Base-by-base conservation (phyloP, 2,113 vertebrate genomes). In the Melanerpes formicivorus region DNA sequence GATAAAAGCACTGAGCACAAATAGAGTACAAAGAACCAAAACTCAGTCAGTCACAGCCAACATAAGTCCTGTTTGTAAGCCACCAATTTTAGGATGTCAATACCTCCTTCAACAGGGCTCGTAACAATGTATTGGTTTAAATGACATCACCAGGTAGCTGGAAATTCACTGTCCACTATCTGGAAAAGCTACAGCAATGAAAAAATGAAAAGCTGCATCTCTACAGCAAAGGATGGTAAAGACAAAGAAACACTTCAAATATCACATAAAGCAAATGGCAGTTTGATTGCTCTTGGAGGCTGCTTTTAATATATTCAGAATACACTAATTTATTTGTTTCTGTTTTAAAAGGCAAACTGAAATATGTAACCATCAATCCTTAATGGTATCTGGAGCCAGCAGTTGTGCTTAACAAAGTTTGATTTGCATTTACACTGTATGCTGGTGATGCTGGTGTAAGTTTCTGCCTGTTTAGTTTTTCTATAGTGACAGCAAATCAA, bases 401-500 rank as follows among this genome's bases (percentile, higher is more conserved):
- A 82, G 40, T 54, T 62, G 40, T 65, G 46, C 79, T 90, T 60
- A 11, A 72, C 74, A 79, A 87, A 80, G 29, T 89, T 73, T 78
- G 18, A 90, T 91, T 96, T 93, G 50, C 80, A 73, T 93, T 93
- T 89, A 74, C 55, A 40, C 52, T 80, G 23, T 54, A 56, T 2
- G 3, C 71, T 67, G 32, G 55, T 66, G 67, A 56, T 2, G 3
- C 71, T 67, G 32, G 55, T 66, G 67, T 82, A 95, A 85, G 80
- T 67, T 91, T 37, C 73, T 88, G 85, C 80, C 72, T 93, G 64
- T 95, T 89, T 67, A 60, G 13, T 86, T 91, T 95, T 96, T 75
- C 70, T 92, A 54, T 70, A 77, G 65, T 74, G 73, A 86, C 71
- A 91, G 82, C 42, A 90, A 88, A 95, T 89, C 88, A 95, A 93